phyloP scores from a whole-genome alignment of 2,888 invertebrate species.

The Eupithecia exiguata region DNA sequence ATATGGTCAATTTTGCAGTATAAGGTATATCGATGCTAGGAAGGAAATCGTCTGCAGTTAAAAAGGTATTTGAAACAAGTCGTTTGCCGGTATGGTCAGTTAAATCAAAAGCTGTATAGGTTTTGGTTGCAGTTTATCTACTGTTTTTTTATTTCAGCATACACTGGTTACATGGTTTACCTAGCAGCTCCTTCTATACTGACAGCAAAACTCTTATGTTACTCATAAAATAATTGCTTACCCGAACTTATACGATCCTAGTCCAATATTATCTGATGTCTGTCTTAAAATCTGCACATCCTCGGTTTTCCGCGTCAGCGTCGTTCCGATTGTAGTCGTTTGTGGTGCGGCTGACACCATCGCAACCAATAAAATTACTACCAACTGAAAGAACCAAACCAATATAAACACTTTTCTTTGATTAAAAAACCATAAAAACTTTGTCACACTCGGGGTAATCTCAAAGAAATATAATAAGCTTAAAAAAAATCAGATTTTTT shows the following conservation, averaged over 20 bases:
- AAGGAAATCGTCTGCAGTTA: too few relatives aligned
- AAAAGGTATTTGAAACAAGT: too few relatives aligned
- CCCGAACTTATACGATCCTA: conserved; percentile 68
- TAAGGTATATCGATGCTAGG: too few relatives aligned
- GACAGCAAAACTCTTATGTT: neutral
- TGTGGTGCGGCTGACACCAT: conserved; percentile 66
- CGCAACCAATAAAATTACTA: conserved; percentile 70
- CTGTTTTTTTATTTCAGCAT: neutral
- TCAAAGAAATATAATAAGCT: too few relatives aligned
- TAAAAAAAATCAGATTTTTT: too few relatives aligned
- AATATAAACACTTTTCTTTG: neutral
- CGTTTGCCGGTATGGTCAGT: neutral
- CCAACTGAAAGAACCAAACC: conserved; percentile 65
- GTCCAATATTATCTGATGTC: conserved; percentile 70
- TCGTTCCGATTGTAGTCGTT: conserved; percentile 21
- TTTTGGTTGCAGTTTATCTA: neutral
- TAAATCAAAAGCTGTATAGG: neutral
- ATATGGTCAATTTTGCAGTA: too few relatives aligned
- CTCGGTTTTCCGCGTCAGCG: conserved; percentile 42
- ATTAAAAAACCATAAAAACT: neutral
- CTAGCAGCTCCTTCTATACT: neutral
- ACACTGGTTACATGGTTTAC: too few relatives aligned
- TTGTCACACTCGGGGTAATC: too few relatives aligned
- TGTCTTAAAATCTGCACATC: conserved; percentile 65
- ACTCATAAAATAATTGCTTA: conserved; percentile 43